phyloP scores from a whole-genome alignment of 1,140 invertebrate genomes.

The Drosophila ohnishii region DNA sequence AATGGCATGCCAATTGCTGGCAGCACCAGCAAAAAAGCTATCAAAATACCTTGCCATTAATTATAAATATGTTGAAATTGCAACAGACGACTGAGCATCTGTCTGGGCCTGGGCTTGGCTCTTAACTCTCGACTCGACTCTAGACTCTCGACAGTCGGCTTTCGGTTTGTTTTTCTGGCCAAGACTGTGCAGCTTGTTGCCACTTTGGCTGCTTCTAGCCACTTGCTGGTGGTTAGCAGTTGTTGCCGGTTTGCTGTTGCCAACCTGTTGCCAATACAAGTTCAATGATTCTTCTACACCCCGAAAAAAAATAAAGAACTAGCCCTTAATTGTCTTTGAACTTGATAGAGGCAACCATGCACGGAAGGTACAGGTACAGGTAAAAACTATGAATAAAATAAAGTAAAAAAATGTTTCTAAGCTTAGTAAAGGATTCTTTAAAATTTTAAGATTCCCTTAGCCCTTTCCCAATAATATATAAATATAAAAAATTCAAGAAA shows the following conservation, averaged over 20 bases:
- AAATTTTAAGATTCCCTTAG: not conserved
- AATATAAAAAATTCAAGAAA: not conserved
- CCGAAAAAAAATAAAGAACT: constrained; percentile 16
- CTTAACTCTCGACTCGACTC: constrained; percentile 14
- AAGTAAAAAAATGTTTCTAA: not conserved
- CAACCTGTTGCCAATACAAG: constrained; percentile 61
- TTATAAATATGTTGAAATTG: constrained; percentile 80
- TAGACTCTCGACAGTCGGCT: constrained; percentile 17
- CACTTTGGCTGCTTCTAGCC: constrained; percentile 24
- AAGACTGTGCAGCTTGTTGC: constrained; percentile 61
- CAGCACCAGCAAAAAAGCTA: constrained; percentile 44
- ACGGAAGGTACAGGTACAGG: not conserved
- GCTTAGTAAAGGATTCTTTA: not conserved
- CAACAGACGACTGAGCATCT: constrained; percentile 63
- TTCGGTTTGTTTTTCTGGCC: constrained; percentile 20
- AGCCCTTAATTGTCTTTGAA: constrained; percentile 23
- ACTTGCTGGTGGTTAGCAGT: constrained; percentile 26
- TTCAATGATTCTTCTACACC: constrained; percentile 72
- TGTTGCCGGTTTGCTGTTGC: constrained; percentile 25
- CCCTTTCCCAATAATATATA: not conserved
- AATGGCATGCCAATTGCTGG: constrained; percentile 76
- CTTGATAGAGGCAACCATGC: not conserved
- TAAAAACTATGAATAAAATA: not conserved
- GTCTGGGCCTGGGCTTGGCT: constrained; percentile 43
- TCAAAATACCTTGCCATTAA: constrained; percentile 78